phyloP scores from a whole-genome alignment of 2,888 invertebrate species.

The Cephus rjabovi region DNA sequence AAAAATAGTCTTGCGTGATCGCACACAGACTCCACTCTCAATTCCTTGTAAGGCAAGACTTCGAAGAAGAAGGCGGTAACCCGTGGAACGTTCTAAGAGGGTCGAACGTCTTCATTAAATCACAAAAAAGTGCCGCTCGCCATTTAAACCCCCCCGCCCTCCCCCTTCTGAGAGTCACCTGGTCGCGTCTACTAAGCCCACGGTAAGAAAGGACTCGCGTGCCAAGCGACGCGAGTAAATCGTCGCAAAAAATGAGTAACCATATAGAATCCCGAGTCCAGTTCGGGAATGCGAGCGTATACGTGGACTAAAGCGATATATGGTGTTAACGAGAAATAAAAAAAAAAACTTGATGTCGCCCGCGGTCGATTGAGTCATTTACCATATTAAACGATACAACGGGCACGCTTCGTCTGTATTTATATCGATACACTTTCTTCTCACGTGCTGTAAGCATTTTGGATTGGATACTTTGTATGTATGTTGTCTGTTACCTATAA shows the following conservation, averaged over 20 bases:
- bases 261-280: conserved; percentile 49
- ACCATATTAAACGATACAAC: conserved; percentile 29
- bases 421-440: background rate
- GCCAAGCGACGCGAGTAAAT: conserved; percentile 22
- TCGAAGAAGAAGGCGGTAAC: background rate
- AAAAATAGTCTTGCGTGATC: background rate
- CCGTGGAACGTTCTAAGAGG: background rate
- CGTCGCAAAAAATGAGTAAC: conserved; percentile 44
- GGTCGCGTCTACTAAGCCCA: background rate
- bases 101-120: conserved; percentile 29
- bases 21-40: background rate
- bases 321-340: conserved; percentile 16
- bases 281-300: conserved; percentile 44
- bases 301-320: conserved; percentile 19
- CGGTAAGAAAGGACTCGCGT: conserved; percentile 30
- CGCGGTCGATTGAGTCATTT: conserved; percentile 40
- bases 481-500: background rate
- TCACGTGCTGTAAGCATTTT: background rate
- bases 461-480: background rate
- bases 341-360: conserved; percentile 25
- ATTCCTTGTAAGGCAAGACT: background rate
- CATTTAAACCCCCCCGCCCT: background rate
- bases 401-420: background rate
- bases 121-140: conserved; percentile 18
- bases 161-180: background rate